Percentiles rank a stretch among this genome's conserved stretches.
phyloP scores from a whole-genome alignment of 2,113 vertebrate genomes.

The Misgurnus mizolepis region DNA sequence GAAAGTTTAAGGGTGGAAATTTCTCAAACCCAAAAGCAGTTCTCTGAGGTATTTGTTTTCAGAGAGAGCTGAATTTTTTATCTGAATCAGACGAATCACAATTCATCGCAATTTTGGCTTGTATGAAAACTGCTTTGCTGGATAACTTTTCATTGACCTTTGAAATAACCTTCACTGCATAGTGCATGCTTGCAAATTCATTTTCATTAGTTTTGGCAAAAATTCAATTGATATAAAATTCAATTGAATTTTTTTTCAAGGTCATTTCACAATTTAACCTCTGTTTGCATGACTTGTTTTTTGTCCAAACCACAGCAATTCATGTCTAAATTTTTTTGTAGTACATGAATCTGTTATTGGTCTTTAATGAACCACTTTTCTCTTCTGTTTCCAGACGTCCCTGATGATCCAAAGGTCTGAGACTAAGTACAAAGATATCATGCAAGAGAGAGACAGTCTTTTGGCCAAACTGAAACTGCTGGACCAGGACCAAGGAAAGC shows the following conservation, averaged over 20 bases:
- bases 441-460: constrained; percentile 86
- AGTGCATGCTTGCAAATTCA: neutral
- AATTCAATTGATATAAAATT: neutral
- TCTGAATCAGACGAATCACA: constrained; percentile 19
- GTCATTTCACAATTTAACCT: neutral
- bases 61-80: constrained; percentile 1
- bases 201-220: neutral
- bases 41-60: constrained; percentile 87
- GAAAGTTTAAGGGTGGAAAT: constrained; percentile 98
- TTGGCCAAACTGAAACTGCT: constrained; percentile 87
- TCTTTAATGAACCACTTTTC: neutral
- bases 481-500: constrained; percentile 87
- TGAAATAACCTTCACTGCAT: constrained; percentile 17
- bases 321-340: neutral
- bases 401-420: constrained; percentile 85
- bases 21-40: constrained; percentile 98
- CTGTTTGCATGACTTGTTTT: neutral
- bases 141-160: neutral
- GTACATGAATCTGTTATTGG: neutral
- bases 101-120: neutral
- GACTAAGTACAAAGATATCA: constrained; percentile 81
- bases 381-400: constrained; percentile 81
- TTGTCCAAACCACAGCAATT: neutral
- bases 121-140: constrained; percentile 14
- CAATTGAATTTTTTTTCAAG: constrained; percentile 2